Evolutionary conservation across 2,888 invertebrate species (phyloP).

Genomic region (Peribatodes rhomboidaria): DNA sequence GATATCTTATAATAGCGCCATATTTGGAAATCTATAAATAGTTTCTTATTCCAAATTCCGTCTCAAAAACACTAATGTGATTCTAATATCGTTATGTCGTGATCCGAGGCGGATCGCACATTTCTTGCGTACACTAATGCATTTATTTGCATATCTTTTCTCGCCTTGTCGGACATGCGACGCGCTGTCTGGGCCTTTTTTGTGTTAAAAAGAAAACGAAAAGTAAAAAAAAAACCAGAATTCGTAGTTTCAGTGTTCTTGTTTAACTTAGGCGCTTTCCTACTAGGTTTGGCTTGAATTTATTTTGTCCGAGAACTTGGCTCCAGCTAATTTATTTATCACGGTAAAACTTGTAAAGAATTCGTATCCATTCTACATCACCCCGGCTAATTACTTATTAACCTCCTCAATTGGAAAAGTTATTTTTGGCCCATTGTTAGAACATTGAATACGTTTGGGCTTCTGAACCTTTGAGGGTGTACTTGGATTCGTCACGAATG

Average conservation of each 20-base stretch:
- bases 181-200: constrained; percentile 6
- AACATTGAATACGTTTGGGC: background rate
- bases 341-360: constrained; percentile 2
- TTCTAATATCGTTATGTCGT: constrained; percentile 9
- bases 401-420: constrained; percentile 9
- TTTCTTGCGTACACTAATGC: constrained; percentile 3
- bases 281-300: background rate
- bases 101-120: background rate
- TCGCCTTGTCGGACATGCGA: background rate
- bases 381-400: constrained; percentile 10
- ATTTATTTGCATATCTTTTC: background rate
- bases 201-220: background rate
- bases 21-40: background rate
- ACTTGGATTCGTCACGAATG: background rate
- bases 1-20: background rate
- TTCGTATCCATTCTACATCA: constrained; percentile 13
- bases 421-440: background rate
- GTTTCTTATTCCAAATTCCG: background rate
- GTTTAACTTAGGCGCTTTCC: too few relatives aligned
- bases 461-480: background rate
- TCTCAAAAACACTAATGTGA: background rate
- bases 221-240: background rate
- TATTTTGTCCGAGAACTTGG: background rate
- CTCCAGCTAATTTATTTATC: background rate
- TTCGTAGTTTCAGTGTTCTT: background rate